Evolutionary conservation across 2,888 invertebrate genomes (phyloP), one percentile per base, ranked within the genome.

Genomic region (Chaetogeoica ovagalla): DNA sequence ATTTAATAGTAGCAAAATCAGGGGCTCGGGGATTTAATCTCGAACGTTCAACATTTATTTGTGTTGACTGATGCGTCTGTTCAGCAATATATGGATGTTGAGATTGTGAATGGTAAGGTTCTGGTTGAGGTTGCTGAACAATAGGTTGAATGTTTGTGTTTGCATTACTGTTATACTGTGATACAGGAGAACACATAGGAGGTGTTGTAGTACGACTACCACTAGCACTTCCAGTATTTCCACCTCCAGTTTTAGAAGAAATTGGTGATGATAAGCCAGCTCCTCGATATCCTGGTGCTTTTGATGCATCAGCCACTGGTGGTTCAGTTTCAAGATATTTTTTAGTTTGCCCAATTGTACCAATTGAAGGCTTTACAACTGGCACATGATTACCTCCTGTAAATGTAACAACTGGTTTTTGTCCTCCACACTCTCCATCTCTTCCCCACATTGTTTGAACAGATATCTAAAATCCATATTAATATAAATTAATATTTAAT

Each of bases 211-310:
- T 71, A 63, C 79, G 63, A 71, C 79, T 79, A 62, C 79, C 63
- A 43, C 23, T 79, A 4, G 70, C 23, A 57, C 79, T 79, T 79
- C 79, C 79, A 39, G 79, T 63, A 71, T 63, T 79, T 23, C 62
- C 70, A 39, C 79, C 71, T 23, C 62, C 63, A 43, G 70, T 77
- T 70, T 82, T 81, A 13, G 79, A 77, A 39, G 82, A 65, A 52
- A 92, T 91, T 0, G 94, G 94, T 11, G 94, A 93, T 86, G 93
- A 93, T 83, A 92, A 91, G 65, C 92, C 89, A 75, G 70, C 79
- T 30, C 93, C 94, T 85, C 95, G 90, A 86, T 96, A 96, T 0
- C 96, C 96, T 0, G 96, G 96, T 82, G 96, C 96, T 87, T 96
- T 96, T 68, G 94, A 91, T 7, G 93, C 93, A 87, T 96, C 95